Conservation (phyloP, 2,888 invertebrate species). For the Drosophila monieri region DNA sequence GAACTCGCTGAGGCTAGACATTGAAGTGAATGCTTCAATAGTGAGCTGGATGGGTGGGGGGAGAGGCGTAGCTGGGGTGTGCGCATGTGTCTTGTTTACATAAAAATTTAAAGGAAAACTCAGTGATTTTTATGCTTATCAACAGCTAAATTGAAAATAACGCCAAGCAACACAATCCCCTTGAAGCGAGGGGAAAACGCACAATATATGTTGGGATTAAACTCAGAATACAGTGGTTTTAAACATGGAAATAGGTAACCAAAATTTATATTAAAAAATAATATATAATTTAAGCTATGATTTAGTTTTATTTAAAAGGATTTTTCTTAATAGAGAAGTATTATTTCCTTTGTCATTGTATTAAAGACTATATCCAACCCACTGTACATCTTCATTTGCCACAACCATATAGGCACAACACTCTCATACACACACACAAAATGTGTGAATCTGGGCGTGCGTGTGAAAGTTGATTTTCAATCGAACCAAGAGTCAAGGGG, state of each 20-base stretch:
- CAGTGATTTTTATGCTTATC: constrained; percentile 68
- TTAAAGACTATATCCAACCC: constrained; percentile 24
- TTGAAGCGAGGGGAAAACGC: constrained; percentile 42
- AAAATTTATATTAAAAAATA: not conserved
- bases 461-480: constrained; percentile 64
- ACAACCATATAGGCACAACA: constrained; percentile 40
- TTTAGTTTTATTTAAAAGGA: not conserved
- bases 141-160: constrained; percentile 59
- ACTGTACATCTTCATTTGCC: constrained; percentile 70
- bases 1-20: constrained; percentile 64
- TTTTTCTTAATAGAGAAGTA: not conserved
- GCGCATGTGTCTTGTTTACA: constrained; percentile 56
- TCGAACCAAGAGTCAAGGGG: constrained; percentile 59
- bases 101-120: constrained; percentile 74
- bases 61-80: constrained; percentile 1
- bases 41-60: constrained; percentile 27
- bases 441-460: constrained; percentile 21
- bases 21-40: constrained; percentile 69
- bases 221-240: constrained; percentile 12
- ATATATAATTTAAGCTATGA: not conserved
- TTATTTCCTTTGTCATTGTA: not conserved
- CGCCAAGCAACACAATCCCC: constrained; percentile 28
- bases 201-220: constrained; percentile 39
- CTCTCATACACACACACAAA: constrained; percentile 34
- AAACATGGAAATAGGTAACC: too few relatives aligned